Evolutionary conservation across 2,888 invertebrate species (phyloP).

Genomic region (Folsomia manolachei): DNA sequence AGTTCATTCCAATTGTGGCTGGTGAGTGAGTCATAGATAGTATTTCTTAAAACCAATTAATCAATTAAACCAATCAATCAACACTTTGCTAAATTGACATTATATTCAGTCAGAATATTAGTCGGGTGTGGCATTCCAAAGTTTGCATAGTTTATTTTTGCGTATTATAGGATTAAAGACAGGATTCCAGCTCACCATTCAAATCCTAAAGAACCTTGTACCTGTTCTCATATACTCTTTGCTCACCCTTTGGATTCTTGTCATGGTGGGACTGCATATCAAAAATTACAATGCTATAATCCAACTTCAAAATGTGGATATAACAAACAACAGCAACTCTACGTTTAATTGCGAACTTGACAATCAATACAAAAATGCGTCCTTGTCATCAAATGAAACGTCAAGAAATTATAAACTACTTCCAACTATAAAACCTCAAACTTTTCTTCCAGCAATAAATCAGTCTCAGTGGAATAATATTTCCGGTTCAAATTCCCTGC

Average conservation of each 20-base stretch:
- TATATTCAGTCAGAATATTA: background rate
- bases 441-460: background rate
- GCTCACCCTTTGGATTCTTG: background rate
- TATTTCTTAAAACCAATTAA: background rate
- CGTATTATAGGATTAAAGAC: background rate
- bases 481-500: background rate
- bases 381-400: background rate
- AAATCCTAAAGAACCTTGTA: slow-evolving; percentile 1
- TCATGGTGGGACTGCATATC: background rate
- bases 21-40: background rate
- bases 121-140: background rate
- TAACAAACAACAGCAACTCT: too few species aligned
- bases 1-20: slow-evolving; percentile 18
- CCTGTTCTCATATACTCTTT: slow-evolving; percentile 8
- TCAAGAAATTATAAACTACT: background rate
- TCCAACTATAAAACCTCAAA: background rate
- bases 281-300: background rate
- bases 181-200: background rate
- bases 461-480: background rate
- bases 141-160: background rate
- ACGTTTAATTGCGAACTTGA: background rate
- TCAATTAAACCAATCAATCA: too few species aligned
- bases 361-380: background rate
- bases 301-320: background rate
- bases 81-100: too few species aligned